Base-by-base conservation (phyloP, 2,113 vertebrate genomes). In the Callopanchax toddi region DNA sequence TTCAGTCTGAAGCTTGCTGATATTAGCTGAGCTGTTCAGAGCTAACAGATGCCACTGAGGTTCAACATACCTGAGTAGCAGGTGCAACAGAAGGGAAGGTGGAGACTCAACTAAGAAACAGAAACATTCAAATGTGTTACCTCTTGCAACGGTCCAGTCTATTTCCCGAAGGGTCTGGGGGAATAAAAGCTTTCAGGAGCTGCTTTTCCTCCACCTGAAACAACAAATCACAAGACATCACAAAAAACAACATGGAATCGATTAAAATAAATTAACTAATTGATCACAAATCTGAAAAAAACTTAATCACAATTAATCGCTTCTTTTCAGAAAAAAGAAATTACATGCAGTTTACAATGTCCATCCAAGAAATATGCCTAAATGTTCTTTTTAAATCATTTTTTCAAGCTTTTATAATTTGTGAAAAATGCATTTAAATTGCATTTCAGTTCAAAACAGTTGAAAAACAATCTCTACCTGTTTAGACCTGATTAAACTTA, bases 121-220 rank as follows among this genome's bases (percentile, higher is more conserved):
- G 5, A 18, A 39, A 23, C 8, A 21, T 9, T 9, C 1, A 20
- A 4, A 0, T 0, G 0, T 0, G 4, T 40, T 54, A 90, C 89
- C 89, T 90, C 22, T 44, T 66, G 39, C 93, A 96, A 53, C 90
- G 90, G 39, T 91, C 81, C 0, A 82, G 84, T 32, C 17, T 74
- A 3, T 78, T 90, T 43, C 84, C 85, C 11, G 75, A 70, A 16
- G 75, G 29, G 6, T 86, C 87, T 25, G 61, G 32, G 7, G 92
- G 92, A 23, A 93, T 90, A 48, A 90, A 93, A 0, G 62, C 88
- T 6, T 22, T 85, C 16, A 92, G 61, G 2, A 89, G 36, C 21
- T 82, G 61, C 37, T 39, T 11, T 6, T 72, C 21, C 7, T 83
- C 71, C 25, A 83, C 58, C 64, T 87, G 60, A 60, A 85, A 71